A percentile compares a stretch with the other conserved stretches of the same genome.
These are phyloP conservation scores for Glaucomys volans DNA, from an alignment of 2,113 vertebrate genomes.

Conservation along the genomic window DNA sequence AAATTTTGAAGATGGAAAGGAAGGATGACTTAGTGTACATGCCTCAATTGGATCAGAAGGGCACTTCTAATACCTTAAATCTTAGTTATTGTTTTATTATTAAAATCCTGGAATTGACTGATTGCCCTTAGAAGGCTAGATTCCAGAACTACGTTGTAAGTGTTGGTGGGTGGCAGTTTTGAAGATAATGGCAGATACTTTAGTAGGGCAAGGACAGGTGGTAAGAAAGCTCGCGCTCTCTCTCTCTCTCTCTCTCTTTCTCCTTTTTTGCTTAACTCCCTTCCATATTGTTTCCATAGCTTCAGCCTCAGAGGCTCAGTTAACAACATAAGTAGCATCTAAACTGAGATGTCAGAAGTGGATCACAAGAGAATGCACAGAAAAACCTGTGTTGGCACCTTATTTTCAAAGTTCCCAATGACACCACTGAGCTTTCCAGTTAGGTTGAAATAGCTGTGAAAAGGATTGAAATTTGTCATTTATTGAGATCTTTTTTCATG, in stretches of 20 bases:
- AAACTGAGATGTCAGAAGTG: background rate
- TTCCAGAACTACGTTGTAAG: background rate
- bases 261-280: background rate
- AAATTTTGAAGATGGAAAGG: slow-evolving; percentile 71
- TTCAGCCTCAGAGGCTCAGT: background rate
- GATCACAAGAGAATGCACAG: no score
- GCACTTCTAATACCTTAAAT: slow-evolving; percentile 32
- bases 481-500: background rate
- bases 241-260: no score
- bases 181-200: background rate
- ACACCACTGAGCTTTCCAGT: background rate
- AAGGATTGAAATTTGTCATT: background rate
- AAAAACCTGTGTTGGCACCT: background rate
- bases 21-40: slow-evolving; percentile 44
- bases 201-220: background rate
- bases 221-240: no score
- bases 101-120: slow-evolving; percentile 39
- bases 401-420: background rate
- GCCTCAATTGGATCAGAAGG: slow-evolving; percentile 52
- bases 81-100: slow-evolving; percentile 42
- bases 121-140: background rate
- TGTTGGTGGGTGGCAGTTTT: background rate
- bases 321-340: background rate
- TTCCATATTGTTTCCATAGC: background rate
- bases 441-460: background rate